These are phyloP conservation scores for Atta texana DNA, from an alignment of 1,140 invertebrate species.

Conservation along the genomic window DNA sequence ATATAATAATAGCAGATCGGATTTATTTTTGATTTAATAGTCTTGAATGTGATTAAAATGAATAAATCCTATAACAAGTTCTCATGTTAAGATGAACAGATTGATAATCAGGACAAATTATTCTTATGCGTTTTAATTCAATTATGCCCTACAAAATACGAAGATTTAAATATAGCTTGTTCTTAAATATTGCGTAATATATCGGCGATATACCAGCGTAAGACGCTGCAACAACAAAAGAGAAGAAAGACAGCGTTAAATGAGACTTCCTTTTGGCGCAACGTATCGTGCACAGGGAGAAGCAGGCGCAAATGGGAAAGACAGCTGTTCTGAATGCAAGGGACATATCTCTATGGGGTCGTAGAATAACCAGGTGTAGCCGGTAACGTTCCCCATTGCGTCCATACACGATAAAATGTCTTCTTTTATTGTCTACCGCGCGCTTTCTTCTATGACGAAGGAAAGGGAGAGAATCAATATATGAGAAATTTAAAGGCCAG, in stretches of 20 bases:
- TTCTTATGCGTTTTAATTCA: neutral
- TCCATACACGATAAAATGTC: conserved; percentile 23
- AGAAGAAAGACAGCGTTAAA: conserved; percentile 15
- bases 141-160: neutral
- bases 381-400: conserved; percentile 46
- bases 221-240: neutral
- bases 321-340: conserved; percentile 78
- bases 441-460: neutral
- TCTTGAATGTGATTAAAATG: neutral
- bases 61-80: neutral
- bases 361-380: conserved; percentile 79
- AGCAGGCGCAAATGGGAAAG: conserved; percentile 66
- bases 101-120: neutral
- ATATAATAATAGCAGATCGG: too few species aligned
- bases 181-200: conserved; percentile 9
- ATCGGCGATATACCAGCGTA: neutral
- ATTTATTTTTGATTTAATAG: too few species aligned
- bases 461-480: conserved; percentile 21
- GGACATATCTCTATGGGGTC: conserved; percentile 75
- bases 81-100: neutral
- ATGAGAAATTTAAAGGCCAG: conserved; percentile 65
- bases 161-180: conserved; percentile 2
- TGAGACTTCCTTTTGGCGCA: conserved; percentile 32
- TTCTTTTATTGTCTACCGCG: conserved; percentile 17
- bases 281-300: conserved; percentile 7